Base-by-base conservation (phyloP, 2,888 invertebrate species). In the Girardia tigrina region DNA sequence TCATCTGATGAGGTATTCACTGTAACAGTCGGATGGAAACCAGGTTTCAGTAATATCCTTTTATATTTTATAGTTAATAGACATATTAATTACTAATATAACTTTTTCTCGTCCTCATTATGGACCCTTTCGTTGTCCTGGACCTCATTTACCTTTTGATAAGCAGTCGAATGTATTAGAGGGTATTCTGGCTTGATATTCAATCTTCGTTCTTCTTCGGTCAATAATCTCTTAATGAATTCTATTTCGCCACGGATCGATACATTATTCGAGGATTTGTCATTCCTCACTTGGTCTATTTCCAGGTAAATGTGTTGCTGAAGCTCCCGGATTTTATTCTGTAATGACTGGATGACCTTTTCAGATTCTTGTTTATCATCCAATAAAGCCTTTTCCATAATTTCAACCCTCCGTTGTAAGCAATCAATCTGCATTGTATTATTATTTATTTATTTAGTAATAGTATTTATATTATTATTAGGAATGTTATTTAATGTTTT, bases 161-260 rank as follows among this genome's bases (percentile, higher is more conserved):
- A n/a, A n/a, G n/a, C n/a, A n/a, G n/a, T n/a, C n/a, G n/a, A n/a
- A n/a, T n/a, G n/a, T n/a, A n/a, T n/a, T n/a, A n/a, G n/a, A n/a
- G n/a, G n/a, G n/a, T n/a, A n/a, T n/a, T n/a, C n/a, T n/a, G n/a
- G n/a, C n/a, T n/a, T n/a, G n/a, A n/a, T n/a, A n/a, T n/a, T n/a
- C n/a, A n/a, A 56, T 23, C 56, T 56, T 56, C 23, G n/a, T 16
- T 56, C 56, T n/a, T 56, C 56, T 16, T 56, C 56, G 23, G 56
- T 56, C n/a, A 56, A 56, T 16, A 56, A 56, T n/a, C 56, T 56
- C n/a, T 56, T 56, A 2, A 56, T 56, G 56, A 56, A 56, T n/a
- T 56, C 8, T 4, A 56, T 56, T 16, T 56, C 56, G 4, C 56
- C 56, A 56, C 56, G 56, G 4, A 56, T 56, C n/a, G 56, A 56